A percentile compares a stretch with the other conserved stretches of the same genome.
Evolutionary conservation across 2,888 invertebrate genomes (phyloP).

Genomic region (Tenthredo livida): DNA sequence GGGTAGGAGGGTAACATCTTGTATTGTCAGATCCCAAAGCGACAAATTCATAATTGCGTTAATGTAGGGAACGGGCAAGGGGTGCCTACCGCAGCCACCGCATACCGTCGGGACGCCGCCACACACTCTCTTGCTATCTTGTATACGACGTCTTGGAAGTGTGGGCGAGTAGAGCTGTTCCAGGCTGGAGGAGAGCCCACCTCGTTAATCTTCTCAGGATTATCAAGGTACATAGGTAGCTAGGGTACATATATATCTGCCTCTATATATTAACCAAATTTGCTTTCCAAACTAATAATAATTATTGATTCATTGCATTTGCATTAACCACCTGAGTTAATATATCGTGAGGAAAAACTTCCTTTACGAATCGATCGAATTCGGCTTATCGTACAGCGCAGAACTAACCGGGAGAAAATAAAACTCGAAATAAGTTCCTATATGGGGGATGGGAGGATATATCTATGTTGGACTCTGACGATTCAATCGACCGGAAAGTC

Average conservation of each 20-base stretch:
- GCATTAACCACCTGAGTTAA: neutral
- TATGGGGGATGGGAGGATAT: neutral
- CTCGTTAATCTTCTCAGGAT: conserved; percentile 76
- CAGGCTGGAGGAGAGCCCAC: conserved; percentile 54
- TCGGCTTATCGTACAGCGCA: too few relatives aligned
- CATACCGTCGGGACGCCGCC: conserved; percentile 59
- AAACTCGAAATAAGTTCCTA: too few relatives aligned
- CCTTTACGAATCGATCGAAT: neutral
- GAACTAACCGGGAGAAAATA: too few relatives aligned
- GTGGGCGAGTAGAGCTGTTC: conserved; percentile 55
- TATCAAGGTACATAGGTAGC: conserved; percentile 58
- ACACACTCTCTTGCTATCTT: conserved; percentile 22
- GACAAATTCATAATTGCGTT: conserved; percentile 78
- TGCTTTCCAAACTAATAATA: conserved; percentile 15
- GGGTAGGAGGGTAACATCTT: conserved; percentile 73
- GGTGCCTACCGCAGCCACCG: conserved; percentile 71
- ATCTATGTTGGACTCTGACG: neutral
- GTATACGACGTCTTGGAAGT: conserved; percentile 55
- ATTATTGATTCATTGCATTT: conserved; percentile 41
- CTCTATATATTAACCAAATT: neutral
- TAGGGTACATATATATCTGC: neutral
- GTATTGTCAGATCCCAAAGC: conserved; percentile 77
- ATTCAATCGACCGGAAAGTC: conserved; percentile 46
- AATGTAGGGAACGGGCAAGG: conserved; percentile 70
- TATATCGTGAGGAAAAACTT: conserved; percentile 1